Conservation (phyloP, 1,140 invertebrate genomes). For the Diabrotica undecimpunctata region DNA sequence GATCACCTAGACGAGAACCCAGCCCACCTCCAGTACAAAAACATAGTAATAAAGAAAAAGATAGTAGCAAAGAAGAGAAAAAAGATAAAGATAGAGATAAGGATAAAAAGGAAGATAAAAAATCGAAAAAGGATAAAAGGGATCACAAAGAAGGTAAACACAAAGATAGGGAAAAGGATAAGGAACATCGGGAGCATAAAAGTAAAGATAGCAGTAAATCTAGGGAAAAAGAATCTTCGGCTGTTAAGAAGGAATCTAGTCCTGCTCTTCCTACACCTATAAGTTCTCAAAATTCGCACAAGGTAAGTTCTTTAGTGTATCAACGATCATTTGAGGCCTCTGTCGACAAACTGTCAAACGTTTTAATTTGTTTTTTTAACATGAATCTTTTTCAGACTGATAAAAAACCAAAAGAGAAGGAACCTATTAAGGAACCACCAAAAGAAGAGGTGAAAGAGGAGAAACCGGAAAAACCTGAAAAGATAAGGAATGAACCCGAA, state of each 20-base stretch:
- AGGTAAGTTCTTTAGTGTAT: not conserved
- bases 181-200: conserved; percentile 38
- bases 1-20: conserved; percentile 46
- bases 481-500: conserved; percentile 30
- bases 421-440: conserved; percentile 21
- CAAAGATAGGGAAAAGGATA: conserved; percentile 40
- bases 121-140: conserved; percentile 49
- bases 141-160: conserved; percentile 42
- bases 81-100: conserved; percentile 49
- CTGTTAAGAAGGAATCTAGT: conserved; percentile 6
- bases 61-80: conserved; percentile 48
- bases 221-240: conserved; percentile 26
- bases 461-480: conserved; percentile 29
- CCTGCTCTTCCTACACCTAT: not conserved
- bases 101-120: conserved; percentile 36
- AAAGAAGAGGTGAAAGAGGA: conserved; percentile 33
- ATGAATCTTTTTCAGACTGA: conserved; percentile 21
- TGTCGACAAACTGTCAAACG: no score
- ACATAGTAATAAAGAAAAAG: conserved; percentile 42
- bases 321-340: no score
- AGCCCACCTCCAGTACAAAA: conserved; percentile 49
- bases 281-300: not conserved
- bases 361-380: not conserved
- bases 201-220: conserved; percentile 37
- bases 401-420: conserved; percentile 34